Conservation (phyloP, 2,888 invertebrate genomes). For the Protodeltote pygarga region DNA sequence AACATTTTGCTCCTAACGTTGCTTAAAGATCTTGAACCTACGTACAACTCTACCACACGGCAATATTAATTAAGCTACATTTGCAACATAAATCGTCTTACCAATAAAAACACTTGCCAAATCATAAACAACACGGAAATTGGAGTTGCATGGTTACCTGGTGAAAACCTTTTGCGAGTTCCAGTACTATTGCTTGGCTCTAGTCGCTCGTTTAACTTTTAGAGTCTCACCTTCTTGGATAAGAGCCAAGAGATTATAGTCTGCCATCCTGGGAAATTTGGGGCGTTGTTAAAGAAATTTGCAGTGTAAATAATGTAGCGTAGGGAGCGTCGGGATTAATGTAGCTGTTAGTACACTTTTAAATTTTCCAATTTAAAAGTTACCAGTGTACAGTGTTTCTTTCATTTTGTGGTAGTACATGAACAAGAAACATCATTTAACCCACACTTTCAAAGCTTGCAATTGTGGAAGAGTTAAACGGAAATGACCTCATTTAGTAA, state of each 20-base stretch:
- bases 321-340: constrained; percentile 27
- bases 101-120: neutral
- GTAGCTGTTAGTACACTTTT: constrained; percentile 29
- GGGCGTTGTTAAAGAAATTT: constrained; percentile 39
- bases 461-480: too few species aligned
- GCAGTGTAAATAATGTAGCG: constrained; percentile 37
- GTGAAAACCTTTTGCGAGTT: constrained; percentile 15
- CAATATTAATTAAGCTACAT: neutral
- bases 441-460: too few species aligned
- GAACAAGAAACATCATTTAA: too few species aligned
- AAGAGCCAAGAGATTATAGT: constrained; percentile 46
- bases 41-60: too few species aligned
- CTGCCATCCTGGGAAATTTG: constrained; percentile 42
- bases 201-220: constrained; percentile 40
- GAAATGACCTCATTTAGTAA: too few species aligned
- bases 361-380: constrained; percentile 43
- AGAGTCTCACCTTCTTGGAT: constrained; percentile 40
- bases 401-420: neutral
- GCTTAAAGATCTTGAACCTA: too few species aligned
- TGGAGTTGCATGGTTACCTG: constrained; percentile 22
- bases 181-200: constrained; percentile 22
- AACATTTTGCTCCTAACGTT: too few species aligned
- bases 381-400: constrained; percentile 10
- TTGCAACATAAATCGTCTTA: neutral
- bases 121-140: constrained; percentile 2